phyloP scores from a whole-genome alignment of 2,888 invertebrate genomes.

The Gastrophysa polygoni region DNA sequence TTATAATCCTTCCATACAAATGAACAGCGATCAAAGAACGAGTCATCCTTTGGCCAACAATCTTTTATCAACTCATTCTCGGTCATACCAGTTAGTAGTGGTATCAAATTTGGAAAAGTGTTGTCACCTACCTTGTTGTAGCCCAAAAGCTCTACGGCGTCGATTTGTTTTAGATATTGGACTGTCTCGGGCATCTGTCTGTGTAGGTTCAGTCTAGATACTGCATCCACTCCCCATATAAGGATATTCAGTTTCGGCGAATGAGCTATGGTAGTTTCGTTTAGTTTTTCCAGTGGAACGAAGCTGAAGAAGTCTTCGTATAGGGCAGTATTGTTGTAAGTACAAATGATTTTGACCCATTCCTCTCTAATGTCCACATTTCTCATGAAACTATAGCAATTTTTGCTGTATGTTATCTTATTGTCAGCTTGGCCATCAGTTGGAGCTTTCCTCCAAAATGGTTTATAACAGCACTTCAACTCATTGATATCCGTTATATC shows the following conservation, averaged over 20 bases:
- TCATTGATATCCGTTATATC: constrained; percentile 59
- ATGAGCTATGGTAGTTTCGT: background rate
- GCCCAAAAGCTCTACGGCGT: constrained; percentile 80
- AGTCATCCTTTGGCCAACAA: constrained; percentile 64
- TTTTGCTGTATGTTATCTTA: constrained; percentile 58
- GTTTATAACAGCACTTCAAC: constrained; percentile 67
- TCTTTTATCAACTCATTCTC: constrained; percentile 67
- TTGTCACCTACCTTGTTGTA: constrained; percentile 95
- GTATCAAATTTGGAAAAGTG: constrained; percentile 88
- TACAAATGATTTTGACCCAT: constrained; percentile 73
- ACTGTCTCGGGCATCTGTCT: constrained; percentile 81
- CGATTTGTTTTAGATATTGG: constrained; percentile 64
- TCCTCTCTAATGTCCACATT: constrained; percentile 64
- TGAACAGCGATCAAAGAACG: constrained; percentile 77
- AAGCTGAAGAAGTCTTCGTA: constrained; percentile 75
- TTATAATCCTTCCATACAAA: constrained; percentile 86
- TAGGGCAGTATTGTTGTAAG: constrained; percentile 58
- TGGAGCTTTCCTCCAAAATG: constrained; percentile 64
- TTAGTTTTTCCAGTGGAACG: constrained; percentile 59
- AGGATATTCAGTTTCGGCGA: constrained; percentile 68
- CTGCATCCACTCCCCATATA: constrained; percentile 82
- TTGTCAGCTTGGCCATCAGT: constrained; percentile 60
- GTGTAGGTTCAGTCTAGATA: constrained; percentile 84
- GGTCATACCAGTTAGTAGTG: constrained; percentile 76
- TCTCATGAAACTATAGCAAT: constrained; percentile 61